phyloP scores from a whole-genome alignment of 2,797 vertebrate species.

The Danio albolineatus region DNA sequence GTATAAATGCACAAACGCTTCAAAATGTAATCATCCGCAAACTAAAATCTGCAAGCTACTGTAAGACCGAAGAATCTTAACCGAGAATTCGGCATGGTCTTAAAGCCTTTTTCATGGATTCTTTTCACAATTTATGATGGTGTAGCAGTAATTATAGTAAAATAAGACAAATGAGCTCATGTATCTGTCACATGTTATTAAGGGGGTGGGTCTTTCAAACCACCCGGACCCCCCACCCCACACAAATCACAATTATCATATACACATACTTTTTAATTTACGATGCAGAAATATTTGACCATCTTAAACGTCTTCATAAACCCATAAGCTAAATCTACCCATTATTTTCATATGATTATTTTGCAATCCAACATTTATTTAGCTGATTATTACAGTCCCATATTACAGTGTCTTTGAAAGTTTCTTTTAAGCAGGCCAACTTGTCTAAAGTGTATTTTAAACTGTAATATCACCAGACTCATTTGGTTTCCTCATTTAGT shows the following conservation, averaged over 20 bases:
- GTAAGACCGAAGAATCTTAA: no score
- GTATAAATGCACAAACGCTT: no score
- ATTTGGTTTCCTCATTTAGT: conserved; percentile 46
- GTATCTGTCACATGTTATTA: no score
- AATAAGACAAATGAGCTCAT: no score
- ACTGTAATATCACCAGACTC: conserved; percentile 40
- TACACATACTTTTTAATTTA: not conserved
- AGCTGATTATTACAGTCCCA: not conserved
- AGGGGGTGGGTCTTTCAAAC: no score
- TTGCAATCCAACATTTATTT: not conserved
- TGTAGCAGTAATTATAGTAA: no score
- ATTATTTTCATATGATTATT: conserved; percentile 5
- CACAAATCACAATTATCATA: not conserved
- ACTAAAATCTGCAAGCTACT: no score
- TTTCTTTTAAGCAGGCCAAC: conserved; percentile 31
- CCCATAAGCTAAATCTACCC: not conserved
- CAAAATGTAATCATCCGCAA: no score
- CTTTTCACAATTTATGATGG: no score
- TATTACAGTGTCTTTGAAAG: conserved; percentile 10
- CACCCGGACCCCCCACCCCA: no score
- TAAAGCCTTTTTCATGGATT: no score
- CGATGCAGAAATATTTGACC: not conserved
- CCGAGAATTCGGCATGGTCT: no score
- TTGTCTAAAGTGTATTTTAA: conserved; percentile 42
- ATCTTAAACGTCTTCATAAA: not conserved